Evolutionary conservation across 2,113 vertebrate species (phyloP), one percentile per base, ranked within the genome.

Genomic region (Colius striatus): DNA sequence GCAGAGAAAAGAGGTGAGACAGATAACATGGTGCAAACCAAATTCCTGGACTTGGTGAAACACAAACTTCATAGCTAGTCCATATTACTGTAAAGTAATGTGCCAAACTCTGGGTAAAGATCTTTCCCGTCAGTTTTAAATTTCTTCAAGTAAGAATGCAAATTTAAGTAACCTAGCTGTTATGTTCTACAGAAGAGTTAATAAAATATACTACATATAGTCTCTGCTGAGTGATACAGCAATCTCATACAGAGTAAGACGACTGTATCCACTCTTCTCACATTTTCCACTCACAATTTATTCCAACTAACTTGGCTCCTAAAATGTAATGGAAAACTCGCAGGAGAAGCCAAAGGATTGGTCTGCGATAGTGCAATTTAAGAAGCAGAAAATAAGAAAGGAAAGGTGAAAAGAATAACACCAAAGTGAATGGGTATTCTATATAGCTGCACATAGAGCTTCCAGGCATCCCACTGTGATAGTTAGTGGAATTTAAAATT

Each of bases 311-410:
- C n/a, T 18, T 16, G 17, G 26, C 19, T 62, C 16, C 67, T 76
- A 19, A 51, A 89, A 43, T 19, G 20, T 67, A 80, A 47, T 45
- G 50, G 17, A 80, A 91, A 86, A 53, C 27, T 86, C 43, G 20
- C 10, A 72, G 23, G n/a, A 83, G 48, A 93, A 91, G 29, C 27
- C 50, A 0, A 2, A 47, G 43, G 68, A 72, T 4, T 55, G 18
- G 34, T 60, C 53, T 72, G 57, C 1, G 5, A 50, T 2, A 50
- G 38, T 6, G 19, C 34, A 73, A 89, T 79, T 91, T 72, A 72
- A 83, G 53, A 78, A 93, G 76, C 23, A 89, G 67, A 93, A 89
- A 79, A 71, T 72, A 63, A 53, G 67, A 86, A 62, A 65, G 29
- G 25, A 43, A 78, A 80, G 21, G 53, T 76, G 38, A 54, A 83